Conservation (phyloP, 2,113 vertebrate species). For the Ptilorrhoa leucosticta region DNA sequence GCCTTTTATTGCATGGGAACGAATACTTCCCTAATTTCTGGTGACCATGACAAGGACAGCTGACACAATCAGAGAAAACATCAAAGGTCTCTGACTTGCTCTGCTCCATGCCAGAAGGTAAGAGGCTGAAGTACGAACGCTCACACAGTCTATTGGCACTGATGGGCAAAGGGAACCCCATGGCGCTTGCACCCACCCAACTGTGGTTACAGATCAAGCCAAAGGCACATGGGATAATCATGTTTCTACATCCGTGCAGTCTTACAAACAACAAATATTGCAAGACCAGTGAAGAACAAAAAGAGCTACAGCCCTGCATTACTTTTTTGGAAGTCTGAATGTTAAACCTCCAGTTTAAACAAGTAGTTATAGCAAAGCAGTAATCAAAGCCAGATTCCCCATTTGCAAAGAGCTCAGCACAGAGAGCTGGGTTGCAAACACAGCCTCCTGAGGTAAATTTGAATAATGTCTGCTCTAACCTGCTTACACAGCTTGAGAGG, state of each 20-base stretch:
- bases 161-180: not conserved
- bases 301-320: not conserved
- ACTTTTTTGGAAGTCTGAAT: not conserved
- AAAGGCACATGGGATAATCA: not conserved
- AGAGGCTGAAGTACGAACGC: not conserved
- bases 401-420: not conserved
- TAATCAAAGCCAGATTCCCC: not conserved
- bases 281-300: not conserved
- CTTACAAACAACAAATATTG: not conserved
- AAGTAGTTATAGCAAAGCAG: not conserved
- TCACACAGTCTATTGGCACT: rapidly evolving
- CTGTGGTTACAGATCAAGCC: not conserved
- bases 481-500: not conserved
- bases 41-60: not conserved
- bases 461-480: not conserved
- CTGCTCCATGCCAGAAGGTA: not conserved
- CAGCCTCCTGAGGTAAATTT: not conserved
- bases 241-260: not conserved
- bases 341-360: not conserved
- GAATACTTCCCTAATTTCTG: not conserved
- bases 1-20: not conserved
- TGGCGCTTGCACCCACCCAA: not conserved
- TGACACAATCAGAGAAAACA: not conserved
- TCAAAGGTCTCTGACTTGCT: not conserved
- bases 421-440: not conserved